Evolutionary conservation across 2,113 vertebrate species (phyloP), one percentile per base, ranked within the genome.

Genomic region (Crocuta crocuta): DNA sequence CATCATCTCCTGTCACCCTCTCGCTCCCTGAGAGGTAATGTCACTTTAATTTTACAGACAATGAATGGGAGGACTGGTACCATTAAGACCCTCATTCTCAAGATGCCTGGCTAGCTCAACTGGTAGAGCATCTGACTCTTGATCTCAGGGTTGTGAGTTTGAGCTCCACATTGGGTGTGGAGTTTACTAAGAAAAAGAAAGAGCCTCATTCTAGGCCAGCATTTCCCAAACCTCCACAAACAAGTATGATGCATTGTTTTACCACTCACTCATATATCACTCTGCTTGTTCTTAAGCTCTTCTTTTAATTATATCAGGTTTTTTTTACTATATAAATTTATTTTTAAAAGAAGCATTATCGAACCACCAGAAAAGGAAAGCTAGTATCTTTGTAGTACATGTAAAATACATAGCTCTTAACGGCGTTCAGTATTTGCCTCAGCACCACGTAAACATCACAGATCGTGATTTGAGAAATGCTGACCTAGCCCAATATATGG

Each of bases 271-370:
- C 2, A 63, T 4, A 63, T 4, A 17, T 71, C 9, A 10, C 55
- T 50, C 39, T 39, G 24, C 26, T 71, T 43, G 48, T 71, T 58
- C 24, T 82, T 76, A 17, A 35, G 50, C 35, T 91, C 26, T 61
- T 39, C 65, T 71, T 89, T 50, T 81, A 70, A 65, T 88, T 26
- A 48, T 61, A 66, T 58, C 33, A 16, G 28, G 28, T 21, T 31
- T 79, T 92, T 63, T 35, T 68, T 79, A 68, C 61, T 71, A 48
- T 15, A 73, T 74, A 50, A 48, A 85, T 80, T 74, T 84, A 53
- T 73, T 74, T 96, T 89, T 78, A 73, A 95, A 87, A 48, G 73
- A 76, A 93, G 35, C 24, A 74, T 55, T 63, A n/a, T 24, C 33
- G n/a, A 70, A 81, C 11, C 1, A 68, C 10, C 19, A 17, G 79